Evolutionary conservation across 2,113 vertebrate species (phyloP).

Genomic region (Tringa solitaria): DNA sequence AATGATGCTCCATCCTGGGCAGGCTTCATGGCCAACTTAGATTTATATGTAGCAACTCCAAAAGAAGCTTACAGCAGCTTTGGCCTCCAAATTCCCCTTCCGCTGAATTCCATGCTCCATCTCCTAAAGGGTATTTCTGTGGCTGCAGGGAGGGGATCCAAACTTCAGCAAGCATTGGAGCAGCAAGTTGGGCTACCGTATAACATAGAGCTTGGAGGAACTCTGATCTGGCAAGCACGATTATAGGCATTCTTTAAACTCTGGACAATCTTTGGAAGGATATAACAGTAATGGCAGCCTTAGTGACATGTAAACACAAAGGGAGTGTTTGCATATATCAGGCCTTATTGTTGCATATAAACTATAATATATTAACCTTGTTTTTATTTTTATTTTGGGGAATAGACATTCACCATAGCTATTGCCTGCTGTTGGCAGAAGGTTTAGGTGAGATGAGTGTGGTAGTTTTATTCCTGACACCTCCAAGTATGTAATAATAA

Average conservation of each 20-base stretch:
- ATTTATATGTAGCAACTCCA: neutral
- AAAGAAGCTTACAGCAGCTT: neutral
- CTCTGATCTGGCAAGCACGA: fast-evolving
- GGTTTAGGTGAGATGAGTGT: neutral
- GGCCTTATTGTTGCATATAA: neutral
- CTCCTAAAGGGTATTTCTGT: too few species aligned
- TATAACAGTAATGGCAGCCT: too few species aligned
- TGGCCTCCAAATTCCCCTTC: neutral
- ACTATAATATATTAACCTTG: fast-evolving
- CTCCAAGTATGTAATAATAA: neutral
- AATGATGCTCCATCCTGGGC: neutral
- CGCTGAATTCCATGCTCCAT: neutral
- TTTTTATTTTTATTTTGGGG: too few species aligned
- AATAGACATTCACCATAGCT: neutral
- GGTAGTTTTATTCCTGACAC: neutral
- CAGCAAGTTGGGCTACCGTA: fast-evolving
- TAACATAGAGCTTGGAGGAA: neutral
- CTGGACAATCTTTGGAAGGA: neutral
- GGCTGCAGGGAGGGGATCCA: neutral
- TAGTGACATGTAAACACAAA: neutral
- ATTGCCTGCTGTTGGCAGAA: neutral
- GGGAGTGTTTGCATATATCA: neutral
- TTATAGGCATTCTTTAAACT: fast-evolving
- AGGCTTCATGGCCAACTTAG: neutral
- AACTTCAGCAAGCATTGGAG: neutral